Conservation (phyloP, 2,797 vertebrate genomes). For the Sardinella longiceps region DNA sequence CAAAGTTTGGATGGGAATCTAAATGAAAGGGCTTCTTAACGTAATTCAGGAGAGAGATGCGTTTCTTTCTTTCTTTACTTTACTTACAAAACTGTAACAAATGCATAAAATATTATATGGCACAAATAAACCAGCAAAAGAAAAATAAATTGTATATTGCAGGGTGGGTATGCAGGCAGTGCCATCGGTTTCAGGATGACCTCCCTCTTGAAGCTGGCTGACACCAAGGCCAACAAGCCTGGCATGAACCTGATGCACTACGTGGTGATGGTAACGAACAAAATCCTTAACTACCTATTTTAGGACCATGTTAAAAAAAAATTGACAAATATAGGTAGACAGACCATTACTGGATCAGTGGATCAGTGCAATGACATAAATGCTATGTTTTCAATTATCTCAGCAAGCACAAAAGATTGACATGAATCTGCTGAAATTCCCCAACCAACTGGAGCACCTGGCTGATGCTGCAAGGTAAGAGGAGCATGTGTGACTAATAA, state of each 20-base stretch:
- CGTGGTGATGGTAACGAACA: constrained; percentile 77
- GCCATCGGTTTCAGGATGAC: constrained; percentile 80
- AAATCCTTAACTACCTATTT: background rate
- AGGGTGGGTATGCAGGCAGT: constrained; percentile 85
- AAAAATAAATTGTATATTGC: constrained; percentile 16
- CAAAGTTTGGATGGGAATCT: too few species aligned
- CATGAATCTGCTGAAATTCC: constrained; percentile 70
- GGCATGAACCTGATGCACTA: constrained; percentile 89
- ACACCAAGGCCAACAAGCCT: constrained; percentile 84
- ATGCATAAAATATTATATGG: background rate
- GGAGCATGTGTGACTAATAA: background rate
- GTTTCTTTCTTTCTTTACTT: too few species aligned
- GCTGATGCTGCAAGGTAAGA: constrained; percentile 75
- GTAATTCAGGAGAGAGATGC: too few species aligned
- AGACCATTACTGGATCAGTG: background rate
- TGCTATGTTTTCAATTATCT: constrained; percentile 3
- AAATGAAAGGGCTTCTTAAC: too few species aligned
- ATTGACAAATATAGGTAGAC: background rate
- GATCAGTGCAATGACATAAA: background rate
- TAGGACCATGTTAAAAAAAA: background rate
- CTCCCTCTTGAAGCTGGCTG: constrained; percentile 80
- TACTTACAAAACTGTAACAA: background rate
- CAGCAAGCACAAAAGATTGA: constrained; percentile 83
- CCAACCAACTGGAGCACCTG: constrained; percentile 73
- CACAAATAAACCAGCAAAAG: background rate